Conservation (phyloP, 2,797 vertebrate genomes). For the Acomys russatus region DNA sequence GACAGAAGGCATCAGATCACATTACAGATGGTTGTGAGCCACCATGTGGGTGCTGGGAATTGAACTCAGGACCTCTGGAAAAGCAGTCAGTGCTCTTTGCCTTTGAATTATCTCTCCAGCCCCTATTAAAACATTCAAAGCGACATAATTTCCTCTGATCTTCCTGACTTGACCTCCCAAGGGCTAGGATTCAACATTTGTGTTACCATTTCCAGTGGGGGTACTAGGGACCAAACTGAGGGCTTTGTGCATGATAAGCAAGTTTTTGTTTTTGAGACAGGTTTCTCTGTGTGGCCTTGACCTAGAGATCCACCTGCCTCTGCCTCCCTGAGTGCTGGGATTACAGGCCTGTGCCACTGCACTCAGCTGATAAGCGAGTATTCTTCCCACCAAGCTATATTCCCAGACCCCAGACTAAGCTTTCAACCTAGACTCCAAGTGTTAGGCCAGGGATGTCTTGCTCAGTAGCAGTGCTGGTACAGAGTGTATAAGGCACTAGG, state of each 20-base stretch:
- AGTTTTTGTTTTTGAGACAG: too few species aligned
- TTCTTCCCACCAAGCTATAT: not conserved
- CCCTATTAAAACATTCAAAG: not conserved
- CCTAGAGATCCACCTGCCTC: too few species aligned
- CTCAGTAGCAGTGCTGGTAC: not conserved
- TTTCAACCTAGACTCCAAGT: slow-evolving; percentile 63
- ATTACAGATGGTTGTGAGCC: too few species aligned
- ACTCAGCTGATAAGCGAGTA: not conserved
- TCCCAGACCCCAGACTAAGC: not conserved
- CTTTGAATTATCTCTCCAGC: too few species aligned
- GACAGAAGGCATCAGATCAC: too few species aligned
- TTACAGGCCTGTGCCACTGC: too few species aligned
- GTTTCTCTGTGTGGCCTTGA: too few species aligned
- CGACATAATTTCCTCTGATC: not conserved
- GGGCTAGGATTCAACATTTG: not conserved
- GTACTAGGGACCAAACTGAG: not conserved
- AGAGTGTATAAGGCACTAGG: too few species aligned
- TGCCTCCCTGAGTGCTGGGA: too few species aligned
- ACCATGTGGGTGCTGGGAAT: too few species aligned
- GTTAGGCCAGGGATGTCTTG: not conserved
- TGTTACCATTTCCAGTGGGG: not conserved
- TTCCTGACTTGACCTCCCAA: not conserved
- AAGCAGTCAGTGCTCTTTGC: too few species aligned
- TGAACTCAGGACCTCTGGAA: too few species aligned
- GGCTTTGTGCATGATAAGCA: not conserved